phyloP scores from a whole-genome alignment of 2,888 invertebrate species.

The Napeogenes sylphis region DNA sequence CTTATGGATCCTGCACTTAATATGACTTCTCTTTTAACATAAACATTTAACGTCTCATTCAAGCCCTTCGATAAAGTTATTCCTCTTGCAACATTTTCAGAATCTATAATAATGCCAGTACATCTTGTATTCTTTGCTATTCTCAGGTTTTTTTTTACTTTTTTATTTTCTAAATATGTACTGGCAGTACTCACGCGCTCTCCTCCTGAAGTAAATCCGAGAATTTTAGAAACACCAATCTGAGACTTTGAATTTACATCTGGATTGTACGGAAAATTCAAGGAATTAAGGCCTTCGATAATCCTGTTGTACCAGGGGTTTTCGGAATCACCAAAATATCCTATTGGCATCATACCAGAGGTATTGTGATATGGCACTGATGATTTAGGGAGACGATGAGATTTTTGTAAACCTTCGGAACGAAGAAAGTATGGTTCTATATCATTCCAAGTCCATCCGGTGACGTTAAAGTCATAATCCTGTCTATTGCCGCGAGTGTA shows the following conservation, averaged over 20 bases:
- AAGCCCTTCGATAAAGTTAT: slow-evolving; percentile 38
- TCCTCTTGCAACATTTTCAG: slow-evolving; percentile 41
- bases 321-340: slow-evolving; percentile 42
- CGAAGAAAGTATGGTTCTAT: slow-evolving; percentile 53
- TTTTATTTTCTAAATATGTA: slow-evolving; percentile 43
- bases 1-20: slow-evolving; percentile 55
- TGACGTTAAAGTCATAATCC: slow-evolving; percentile 45
- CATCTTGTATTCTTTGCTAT: slow-evolving; percentile 48
- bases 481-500: slow-evolving; percentile 51
- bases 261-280: slow-evolving; percentile 46
- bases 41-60: slow-evolving; percentile 33
- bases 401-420: slow-evolving; percentile 49
- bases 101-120: slow-evolving; percentile 47
- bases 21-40: slow-evolving; percentile 50
- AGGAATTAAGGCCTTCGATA: slow-evolving; percentile 36
- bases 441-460: slow-evolving; percentile 55
- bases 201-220: slow-evolving; percentile 48
- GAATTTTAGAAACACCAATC: slow-evolving; percentile 47
- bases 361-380: slow-evolving; percentile 55
- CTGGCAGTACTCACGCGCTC: slow-evolving; percentile 53
- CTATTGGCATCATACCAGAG: slow-evolving; percentile 44
- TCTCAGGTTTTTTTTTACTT: slow-evolving; percentile 40
- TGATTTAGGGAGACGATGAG: slow-evolving; percentile 40
- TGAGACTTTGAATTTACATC: slow-evolving; percentile 54
- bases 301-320: slow-evolving; percentile 52